Evolutionary conservation across 2,797 vertebrate species (phyloP).

Genomic region (Pterois miles): DNA sequence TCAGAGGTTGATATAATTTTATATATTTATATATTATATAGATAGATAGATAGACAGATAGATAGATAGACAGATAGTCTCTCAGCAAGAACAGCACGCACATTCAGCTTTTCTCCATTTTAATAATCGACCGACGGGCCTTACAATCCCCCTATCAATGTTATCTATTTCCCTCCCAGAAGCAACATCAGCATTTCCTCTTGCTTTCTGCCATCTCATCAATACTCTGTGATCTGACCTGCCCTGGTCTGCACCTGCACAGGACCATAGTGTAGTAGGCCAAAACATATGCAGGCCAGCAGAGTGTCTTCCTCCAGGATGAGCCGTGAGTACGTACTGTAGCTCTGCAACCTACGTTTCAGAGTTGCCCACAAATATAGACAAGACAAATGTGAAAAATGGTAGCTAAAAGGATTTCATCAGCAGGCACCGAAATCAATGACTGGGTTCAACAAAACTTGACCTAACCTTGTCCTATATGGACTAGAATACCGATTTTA

Average conservation of each 20-base stretch:
- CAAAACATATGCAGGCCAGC: background rate
- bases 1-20: too few relatives aligned
- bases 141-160: conserved; percentile 65
- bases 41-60: background rate
- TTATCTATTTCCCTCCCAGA: conserved; percentile 65
- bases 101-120: conserved; percentile 59
- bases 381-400: background rate
- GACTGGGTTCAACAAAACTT: conserved; percentile 6
- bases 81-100: conserved; percentile 54
- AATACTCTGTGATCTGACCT: conserved; percentile 62
- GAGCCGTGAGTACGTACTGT: background rate
- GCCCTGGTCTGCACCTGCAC: conserved; percentile 38
- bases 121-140: conserved; percentile 71
- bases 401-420: background rate
- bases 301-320: background rate
- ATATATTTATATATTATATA: too few relatives aligned
- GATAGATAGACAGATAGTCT: background rate
- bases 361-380: background rate
- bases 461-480: conserved; percentile 18
- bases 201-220: conserved; percentile 62
- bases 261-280: background rate
- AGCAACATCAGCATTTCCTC: conserved; percentile 75
- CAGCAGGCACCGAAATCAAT: conserved; percentile 19
- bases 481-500: conserved; percentile 12
- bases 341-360: background rate